Evolutionary conservation across 2,797 vertebrate genomes (phyloP).

Genomic region (Alexandromys oeconomus): DNA sequence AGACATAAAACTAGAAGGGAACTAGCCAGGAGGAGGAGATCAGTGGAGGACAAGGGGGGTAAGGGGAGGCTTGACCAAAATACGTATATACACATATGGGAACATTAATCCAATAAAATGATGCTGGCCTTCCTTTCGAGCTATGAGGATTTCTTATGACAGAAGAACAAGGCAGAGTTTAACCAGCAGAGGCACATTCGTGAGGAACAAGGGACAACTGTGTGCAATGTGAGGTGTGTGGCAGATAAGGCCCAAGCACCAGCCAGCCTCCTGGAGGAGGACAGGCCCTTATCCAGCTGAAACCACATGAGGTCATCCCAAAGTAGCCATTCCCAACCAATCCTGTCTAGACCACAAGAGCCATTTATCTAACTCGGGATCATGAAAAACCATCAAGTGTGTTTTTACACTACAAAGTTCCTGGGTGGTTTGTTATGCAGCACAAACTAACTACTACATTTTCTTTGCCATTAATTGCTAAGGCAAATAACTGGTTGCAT

Average conservation of each 20-base stretch:
- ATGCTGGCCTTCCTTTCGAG: background rate
- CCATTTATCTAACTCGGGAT: background rate
- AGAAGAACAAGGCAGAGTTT: accelerated
- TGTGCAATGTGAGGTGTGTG: background rate
- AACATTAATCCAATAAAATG: background rate
- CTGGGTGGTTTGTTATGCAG: background rate
- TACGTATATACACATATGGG: no score
- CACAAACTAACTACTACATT: background rate
- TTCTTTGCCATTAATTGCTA: background rate
- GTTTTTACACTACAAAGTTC: background rate
- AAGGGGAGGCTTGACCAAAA: background rate
- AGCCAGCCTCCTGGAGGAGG: background rate
- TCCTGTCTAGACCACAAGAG: background rate
- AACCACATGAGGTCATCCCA: background rate
- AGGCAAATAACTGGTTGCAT: background rate
- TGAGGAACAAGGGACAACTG: background rate
- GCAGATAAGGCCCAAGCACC: background rate
- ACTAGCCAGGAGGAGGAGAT: background rate
- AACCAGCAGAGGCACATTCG: background rate
- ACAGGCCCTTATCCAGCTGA: background rate
- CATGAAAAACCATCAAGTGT: background rate
- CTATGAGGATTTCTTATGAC: background rate
- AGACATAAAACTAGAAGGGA: background rate
- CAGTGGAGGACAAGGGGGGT: no score
- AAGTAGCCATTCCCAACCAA: background rate